Conservation (phyloP, 2,113 vertebrate species). For the Tringa solitaria region DNA sequence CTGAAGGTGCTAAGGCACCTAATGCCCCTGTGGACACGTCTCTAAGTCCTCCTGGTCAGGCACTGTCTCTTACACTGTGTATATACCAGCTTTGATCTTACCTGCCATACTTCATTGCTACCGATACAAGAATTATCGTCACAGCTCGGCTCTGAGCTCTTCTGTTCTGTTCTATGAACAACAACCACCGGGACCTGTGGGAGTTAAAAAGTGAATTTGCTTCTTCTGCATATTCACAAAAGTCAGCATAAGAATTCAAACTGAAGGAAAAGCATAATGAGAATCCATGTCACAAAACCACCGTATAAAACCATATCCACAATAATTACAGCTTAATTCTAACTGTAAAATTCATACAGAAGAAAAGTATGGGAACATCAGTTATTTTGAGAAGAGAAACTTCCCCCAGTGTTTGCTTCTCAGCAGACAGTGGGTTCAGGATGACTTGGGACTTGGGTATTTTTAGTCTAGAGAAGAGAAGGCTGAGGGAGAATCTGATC, state of each 20-base stretch:
- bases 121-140: not conserved
- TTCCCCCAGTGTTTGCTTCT: not conserved
- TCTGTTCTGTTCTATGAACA: not conserved
- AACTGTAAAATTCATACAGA: not conserved
- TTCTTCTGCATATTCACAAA: not conserved
- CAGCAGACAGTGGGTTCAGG: not conserved
- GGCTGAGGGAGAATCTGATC: too few species aligned
- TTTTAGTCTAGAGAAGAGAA: too few species aligned
- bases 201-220: not conserved
- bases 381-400: not conserved
- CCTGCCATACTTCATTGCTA: not conserved
- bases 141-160: not conserved
- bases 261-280: not conserved
- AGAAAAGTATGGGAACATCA: not conserved
- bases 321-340: not conserved
- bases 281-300: not conserved
- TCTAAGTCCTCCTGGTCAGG: not conserved
- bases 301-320: not conserved
- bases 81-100: not conserved
- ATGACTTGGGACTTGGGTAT: not conserved
- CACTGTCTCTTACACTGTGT: not conserved
- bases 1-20: not conserved
- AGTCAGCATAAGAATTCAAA: not conserved
- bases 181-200: not conserved
- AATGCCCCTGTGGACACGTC: not conserved